These are phyloP conservation scores for Prochilodus magdalenae DNA, from an alignment of 2,113 vertebrate species.

Conservation along the genomic window DNA sequence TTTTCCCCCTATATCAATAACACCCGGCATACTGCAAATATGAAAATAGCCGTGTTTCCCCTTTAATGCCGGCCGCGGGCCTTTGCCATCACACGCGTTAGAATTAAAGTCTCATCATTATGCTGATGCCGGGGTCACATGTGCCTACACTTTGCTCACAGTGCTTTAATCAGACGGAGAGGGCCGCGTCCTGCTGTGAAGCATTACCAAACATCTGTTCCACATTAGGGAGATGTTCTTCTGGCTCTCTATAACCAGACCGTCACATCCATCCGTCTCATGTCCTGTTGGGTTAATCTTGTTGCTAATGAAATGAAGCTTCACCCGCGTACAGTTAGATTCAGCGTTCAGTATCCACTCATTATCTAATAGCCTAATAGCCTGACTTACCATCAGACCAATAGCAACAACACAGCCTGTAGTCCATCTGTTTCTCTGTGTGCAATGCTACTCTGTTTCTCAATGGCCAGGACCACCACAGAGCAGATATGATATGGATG, in stretches of 20 bases:
- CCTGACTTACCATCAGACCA: too few species aligned
- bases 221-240: slow-evolving; percentile 51
- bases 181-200: background rate
- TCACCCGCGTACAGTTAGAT: background rate
- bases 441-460: too few species aligned
- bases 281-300: slow-evolving; percentile 23
- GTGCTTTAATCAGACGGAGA: slow-evolving; percentile 30
- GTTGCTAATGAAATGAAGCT: slow-evolving; percentile 29
- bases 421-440: too few species aligned
- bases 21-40: background rate
- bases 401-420: too few species aligned
- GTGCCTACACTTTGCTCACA: slow-evolving; percentile 11
- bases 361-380: background rate
- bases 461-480: too few species aligned
- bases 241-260: slow-evolving; percentile 16
- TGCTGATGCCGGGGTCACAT: background rate
- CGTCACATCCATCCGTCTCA: slow-evolving; percentile 26
- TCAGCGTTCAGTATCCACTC: background rate
- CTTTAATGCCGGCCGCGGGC: background rate
- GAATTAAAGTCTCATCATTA: background rate
- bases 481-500: too few species aligned
- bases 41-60: background rate
- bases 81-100: background rate
- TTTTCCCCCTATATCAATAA: background rate
- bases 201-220: slow-evolving; percentile 52